Evolutionary conservation across 2,888 invertebrate species (phyloP), one percentile per base, ranked within the genome.

Genomic region (Eurois occulta): DNA sequence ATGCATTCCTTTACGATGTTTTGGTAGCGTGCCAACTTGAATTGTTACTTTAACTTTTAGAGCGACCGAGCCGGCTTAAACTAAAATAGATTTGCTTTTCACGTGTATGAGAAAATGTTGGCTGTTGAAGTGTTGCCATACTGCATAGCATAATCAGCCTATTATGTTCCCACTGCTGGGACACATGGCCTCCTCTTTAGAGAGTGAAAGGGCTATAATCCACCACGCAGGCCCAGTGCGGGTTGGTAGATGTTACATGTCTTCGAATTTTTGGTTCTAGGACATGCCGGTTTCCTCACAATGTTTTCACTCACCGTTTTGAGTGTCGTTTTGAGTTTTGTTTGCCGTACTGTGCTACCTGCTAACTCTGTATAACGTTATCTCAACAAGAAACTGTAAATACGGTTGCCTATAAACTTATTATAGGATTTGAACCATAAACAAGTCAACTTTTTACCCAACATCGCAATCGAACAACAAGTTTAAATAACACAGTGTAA

Each of bases 391-490:
- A 60, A 18, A 18, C 8, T 32, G 18, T 18, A 1, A 62, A 21
- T 35, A 60, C 32, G 18, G 3, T 18, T 18, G 10, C 4, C 4
- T 8, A 60, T 60, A 10, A 58, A 60, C 32, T 21, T n/a, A n/a
- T 28, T 55, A 10, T 32, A 32, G 21, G 32, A 32, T 60, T 32
- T 60, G 0, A 21, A 62, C 10, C 60, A 35, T 62, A 21, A 35
- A 55, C 16, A 48, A 43, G 10, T 48, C n/a, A 28, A 43, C 43
- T 77, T 83, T 83, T 66, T 38, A 38, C 21, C 0, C 18, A 58
- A 77, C 55, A 71, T 38, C 58, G 83, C 7, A 69, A 81, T 83
- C 55, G 8, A 32, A 28, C 2, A 35, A 21, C 6, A 35, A 11
- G 28, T 21, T 41, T 24, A 64, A 68, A 46, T 32, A 72, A 62